phyloP scores from a whole-genome alignment of 2,888 invertebrate species.

The Rhodophaea formosa region DNA sequence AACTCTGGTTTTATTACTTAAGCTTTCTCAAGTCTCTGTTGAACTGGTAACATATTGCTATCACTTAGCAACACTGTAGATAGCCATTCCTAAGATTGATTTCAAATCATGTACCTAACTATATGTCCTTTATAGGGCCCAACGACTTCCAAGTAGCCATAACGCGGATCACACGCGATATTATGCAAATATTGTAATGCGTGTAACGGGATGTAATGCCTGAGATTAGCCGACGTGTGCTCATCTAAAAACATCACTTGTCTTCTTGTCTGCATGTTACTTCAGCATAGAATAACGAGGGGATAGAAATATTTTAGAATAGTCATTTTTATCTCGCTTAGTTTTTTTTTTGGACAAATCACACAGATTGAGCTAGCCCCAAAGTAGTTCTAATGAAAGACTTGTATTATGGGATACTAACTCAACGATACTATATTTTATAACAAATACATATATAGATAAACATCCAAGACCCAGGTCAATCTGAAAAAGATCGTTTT shows the following conservation, averaged over 20 bases:
- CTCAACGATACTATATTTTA: no score
- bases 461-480: no score
- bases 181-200: conserved; percentile 27
- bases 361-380: no score
- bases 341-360: no score
- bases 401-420: no score
- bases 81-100: background rate
- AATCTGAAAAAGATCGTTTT: no score
- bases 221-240: conserved; percentile 21
- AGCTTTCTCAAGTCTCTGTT: no score
- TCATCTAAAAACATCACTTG: conserved; percentile 12
- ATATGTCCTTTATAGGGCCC: background rate
- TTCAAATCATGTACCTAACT: background rate
- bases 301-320: background rate
- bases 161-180: conserved; percentile 16
- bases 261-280: conserved; percentile 1
- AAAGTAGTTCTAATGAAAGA: no score
- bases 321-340: no score
- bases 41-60: no score
- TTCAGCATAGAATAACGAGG: background rate
- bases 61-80: background rate
- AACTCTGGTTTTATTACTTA: no score
- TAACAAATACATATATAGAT: no score
- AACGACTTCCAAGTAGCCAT: conserved; percentile 16
- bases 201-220: conserved; percentile 27